Evolutionary conservation across 2,888 invertebrate genomes (phyloP).

Genomic region (Choreutis nemorana): DNA sequence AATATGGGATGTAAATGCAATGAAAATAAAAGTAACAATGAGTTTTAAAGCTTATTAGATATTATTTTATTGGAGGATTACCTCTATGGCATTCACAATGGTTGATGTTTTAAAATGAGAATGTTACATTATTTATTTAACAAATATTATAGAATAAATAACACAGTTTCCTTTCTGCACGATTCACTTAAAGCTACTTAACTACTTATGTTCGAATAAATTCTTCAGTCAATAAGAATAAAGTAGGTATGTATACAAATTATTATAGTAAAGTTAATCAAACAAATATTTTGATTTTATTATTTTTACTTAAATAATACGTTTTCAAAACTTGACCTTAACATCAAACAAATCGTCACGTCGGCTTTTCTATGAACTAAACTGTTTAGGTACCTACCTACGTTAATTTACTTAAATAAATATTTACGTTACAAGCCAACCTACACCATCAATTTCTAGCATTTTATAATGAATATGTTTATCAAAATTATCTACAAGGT

Average conservation of each 20-base stretch:
- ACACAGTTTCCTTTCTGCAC: constrained; percentile 25
- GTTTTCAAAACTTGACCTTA: too few species aligned
- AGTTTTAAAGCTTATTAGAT: constrained; percentile 14
- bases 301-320: too few species aligned
- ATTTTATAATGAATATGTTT: too few species aligned
- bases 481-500: too few species aligned
- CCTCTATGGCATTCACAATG: constrained; percentile 51
- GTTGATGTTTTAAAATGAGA: constrained; percentile 16
- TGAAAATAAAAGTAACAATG: constrained; percentile 6
- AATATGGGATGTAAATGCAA: constrained; percentile 3
- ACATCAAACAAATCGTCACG: too few species aligned
- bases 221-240: not conserved
- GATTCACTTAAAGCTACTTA: constrained; percentile 11
- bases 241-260: not conserved
- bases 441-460: too few species aligned
- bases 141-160: constrained; percentile 26
- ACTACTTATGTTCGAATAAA: not conserved
- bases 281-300: too few species aligned
- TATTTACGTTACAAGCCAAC: too few species aligned
- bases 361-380: too few species aligned
- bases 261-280: too few species aligned
- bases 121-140: constrained; percentile 12
- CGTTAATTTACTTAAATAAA: too few species aligned
- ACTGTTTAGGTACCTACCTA: too few species aligned
- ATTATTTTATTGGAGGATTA: constrained; percentile 43